Percentiles rank a stretch among this genome's conserved stretches.
Evolutionary conservation across 2,888 invertebrate genomes (phyloP).

Genomic region (Nomada flava): DNA sequence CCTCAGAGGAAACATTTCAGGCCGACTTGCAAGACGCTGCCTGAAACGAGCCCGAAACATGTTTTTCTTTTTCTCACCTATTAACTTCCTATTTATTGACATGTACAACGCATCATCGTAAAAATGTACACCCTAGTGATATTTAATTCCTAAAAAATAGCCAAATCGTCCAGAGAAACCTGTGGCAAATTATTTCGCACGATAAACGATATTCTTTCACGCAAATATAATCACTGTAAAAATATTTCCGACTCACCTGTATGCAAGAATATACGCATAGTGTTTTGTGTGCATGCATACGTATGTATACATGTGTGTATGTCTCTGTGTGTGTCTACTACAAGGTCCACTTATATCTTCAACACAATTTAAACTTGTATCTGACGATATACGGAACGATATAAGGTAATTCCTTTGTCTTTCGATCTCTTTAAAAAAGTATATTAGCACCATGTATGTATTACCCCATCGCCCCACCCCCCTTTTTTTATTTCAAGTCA

Average conservation of each 20-base stretch:
- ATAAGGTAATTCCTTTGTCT: constrained; percentile 32
- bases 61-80: constrained; percentile 24
- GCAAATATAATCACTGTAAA: constrained; percentile 55
- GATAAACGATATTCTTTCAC: constrained; percentile 51
- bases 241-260: constrained; percentile 50
- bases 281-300: neutral
- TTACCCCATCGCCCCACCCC: neutral
- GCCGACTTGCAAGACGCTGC: constrained; percentile 20
- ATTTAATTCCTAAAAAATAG: constrained; percentile 69
- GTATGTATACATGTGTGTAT: neutral
- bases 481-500: constrained; percentile 12
- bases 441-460: constrained; percentile 57
- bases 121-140: constrained; percentile 74
- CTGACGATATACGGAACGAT: constrained; percentile 36
- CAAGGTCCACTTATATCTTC: constrained; percentile 32
- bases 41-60: constrained; percentile 53
- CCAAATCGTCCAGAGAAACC: constrained; percentile 55
- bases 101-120: constrained; percentile 60
- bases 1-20: constrained; percentile 21
- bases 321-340: constrained; percentile 6
- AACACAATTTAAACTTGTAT: constrained; percentile 47
- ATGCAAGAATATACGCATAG: constrained; percentile 48
- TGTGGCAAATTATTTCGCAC: constrained; percentile 69
- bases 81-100: constrained; percentile 67
- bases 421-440: constrained; percentile 56